Evolutionary conservation across 1,140 invertebrate species (phyloP).

Genomic region (Drosophila erecta): DNA sequence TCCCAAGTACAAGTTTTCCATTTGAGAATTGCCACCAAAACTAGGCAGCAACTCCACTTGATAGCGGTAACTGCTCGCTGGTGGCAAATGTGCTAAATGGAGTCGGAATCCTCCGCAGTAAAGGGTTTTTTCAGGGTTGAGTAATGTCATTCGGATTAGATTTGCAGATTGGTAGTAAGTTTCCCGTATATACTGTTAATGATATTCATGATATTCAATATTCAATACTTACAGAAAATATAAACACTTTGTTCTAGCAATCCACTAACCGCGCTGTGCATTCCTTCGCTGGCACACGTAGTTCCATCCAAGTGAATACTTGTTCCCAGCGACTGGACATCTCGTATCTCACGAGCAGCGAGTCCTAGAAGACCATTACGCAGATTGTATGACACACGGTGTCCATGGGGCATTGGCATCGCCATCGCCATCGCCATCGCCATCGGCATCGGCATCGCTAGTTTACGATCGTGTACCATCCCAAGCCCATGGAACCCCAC

Average conservation of each 20-base stretch:
- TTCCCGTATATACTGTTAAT: no score
- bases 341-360: no score
- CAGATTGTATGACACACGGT: slow-evolving; percentile 32
- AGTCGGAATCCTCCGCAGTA: not conserved
- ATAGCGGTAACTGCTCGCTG: not conserved
- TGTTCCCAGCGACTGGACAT: no score
- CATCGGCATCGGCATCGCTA: slow-evolving; percentile 4
- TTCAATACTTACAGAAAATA: no score
- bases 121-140: not conserved
- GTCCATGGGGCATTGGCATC: not conserved
- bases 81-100: not conserved
- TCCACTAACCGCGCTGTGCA: no score
- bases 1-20: not conserved
- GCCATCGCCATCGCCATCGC: slow-evolving; percentile 4
- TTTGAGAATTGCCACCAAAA: slow-evolving; percentile 24
- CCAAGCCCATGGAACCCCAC: not conserved
- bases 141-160: no score
- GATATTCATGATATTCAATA: no score
- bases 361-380: not conserved
- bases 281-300: no score
- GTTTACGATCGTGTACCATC: slow-evolving; percentile 33
- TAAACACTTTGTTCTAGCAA: no score
- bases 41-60: not conserved
- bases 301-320: no score
- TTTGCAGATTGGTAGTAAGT: no score